These are phyloP conservation scores for Steatocranus sp. DNA, from an alignment of 2,797 vertebrate genomes.

Conservation along the genomic window DNA sequence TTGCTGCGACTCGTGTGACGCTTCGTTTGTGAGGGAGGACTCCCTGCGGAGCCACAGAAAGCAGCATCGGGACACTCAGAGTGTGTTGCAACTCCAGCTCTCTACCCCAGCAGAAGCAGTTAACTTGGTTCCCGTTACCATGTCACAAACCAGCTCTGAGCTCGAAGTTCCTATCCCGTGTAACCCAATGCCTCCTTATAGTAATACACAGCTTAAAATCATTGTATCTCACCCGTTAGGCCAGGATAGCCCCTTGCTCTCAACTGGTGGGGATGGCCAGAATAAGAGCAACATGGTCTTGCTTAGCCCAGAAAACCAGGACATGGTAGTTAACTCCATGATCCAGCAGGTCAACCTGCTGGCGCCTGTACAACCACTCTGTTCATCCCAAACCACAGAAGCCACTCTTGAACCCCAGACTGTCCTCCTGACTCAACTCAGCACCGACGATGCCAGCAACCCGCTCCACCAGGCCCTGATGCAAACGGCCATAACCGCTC, in stretches of 20 bases:
- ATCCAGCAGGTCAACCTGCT: conserved; percentile 90
- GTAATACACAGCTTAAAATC: conserved; percentile 84
- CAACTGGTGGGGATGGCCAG: conserved; percentile 51
- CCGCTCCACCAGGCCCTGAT: conserved; percentile 80
- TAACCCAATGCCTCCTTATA: conserved; percentile 64
- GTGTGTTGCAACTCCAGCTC: conserved; percentile 68
- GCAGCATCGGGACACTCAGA: conserved; percentile 82
- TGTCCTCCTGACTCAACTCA: conserved; percentile 78
- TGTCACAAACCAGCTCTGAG: conserved; percentile 2
- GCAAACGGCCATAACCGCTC: conserved; percentile 59
- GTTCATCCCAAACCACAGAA: conserved; percentile 51
- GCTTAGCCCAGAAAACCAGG: conserved; percentile 65
- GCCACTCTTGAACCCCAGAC: conserved; percentile 70
- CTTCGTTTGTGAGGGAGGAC: conserved; percentile 93
- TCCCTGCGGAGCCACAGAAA: conserved; percentile 93
- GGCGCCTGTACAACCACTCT: conserved; percentile 68
- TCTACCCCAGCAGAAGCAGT: background rate
- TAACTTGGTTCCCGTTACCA: background rate
- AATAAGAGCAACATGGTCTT: conserved; percentile 58
- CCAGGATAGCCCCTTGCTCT: conserved; percentile 65
- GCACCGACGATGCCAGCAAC: conserved; percentile 44
- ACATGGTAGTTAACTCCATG: conserved; percentile 79
- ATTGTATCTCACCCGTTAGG: conserved; percentile 83
- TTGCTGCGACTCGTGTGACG: conserved; percentile 84
- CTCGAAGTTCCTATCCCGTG: conserved; percentile 34